Evolutionary conservation across 2,888 invertebrate species (phyloP).

Genomic region (Phortica magna): DNA sequence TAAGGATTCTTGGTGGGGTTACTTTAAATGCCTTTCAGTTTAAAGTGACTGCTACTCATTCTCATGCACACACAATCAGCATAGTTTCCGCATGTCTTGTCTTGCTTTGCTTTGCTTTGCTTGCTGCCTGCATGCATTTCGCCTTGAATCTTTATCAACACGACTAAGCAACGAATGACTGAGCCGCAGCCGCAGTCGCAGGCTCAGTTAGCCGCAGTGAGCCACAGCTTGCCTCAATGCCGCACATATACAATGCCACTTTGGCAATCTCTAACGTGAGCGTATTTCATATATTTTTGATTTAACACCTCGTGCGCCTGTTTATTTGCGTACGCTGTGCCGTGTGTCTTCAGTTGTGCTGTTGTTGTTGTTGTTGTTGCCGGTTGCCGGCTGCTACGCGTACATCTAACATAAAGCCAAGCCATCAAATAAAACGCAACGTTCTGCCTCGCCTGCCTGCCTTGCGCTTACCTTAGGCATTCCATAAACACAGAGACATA

Average conservation of each 20-base stretch:
- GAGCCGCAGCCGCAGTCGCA: background rate
- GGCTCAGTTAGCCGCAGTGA: background rate
- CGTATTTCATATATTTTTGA: conserved; percentile 59
- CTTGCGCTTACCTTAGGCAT: background rate
- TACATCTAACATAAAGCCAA: background rate
- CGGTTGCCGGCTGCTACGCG: conserved; percentile 35
- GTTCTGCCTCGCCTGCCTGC: too few species aligned
- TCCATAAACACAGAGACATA: conserved; percentile 1
- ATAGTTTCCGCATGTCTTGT: conserved; percentile 41
- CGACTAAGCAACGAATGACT: background rate
- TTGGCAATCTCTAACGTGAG: conserved; percentile 49
- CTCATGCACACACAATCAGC: background rate
- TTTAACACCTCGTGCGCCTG: conserved; percentile 46
- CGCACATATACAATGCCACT: background rate
- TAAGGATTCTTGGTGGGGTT: too few species aligned
- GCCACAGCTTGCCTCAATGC: background rate
- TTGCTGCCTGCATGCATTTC: conserved; percentile 54
- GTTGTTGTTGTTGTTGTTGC: conserved; percentile 7
- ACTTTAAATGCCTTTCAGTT: too few species aligned
- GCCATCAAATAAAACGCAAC: background rate
- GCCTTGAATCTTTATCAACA: conserved; percentile 53
- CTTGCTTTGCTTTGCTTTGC: too few species aligned
- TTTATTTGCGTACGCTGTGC: conserved; percentile 14
- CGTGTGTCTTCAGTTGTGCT: background rate
- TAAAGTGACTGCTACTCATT: too few species aligned